Base-by-base conservation (phyloP, 2,113 vertebrate genomes). In the Elgaria multicarinata region DNA sequence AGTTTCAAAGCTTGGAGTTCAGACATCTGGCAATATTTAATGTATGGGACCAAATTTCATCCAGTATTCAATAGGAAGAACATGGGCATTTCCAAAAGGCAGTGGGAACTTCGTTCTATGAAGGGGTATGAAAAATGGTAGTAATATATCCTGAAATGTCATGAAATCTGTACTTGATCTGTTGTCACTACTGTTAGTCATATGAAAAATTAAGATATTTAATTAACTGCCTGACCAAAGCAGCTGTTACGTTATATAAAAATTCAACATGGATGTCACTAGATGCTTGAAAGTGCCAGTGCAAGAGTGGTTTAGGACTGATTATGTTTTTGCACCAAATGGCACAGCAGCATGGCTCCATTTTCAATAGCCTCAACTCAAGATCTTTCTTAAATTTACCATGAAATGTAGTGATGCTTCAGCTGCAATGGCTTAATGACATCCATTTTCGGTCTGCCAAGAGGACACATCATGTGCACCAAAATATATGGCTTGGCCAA, bases 161-260 rank as follows among this genome's bases (percentile, higher is more conserved):
- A 97, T 97, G 96, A 98, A 97, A 96, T 94, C 95, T 96, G 95
- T 93, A 89, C 96, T 93, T 93, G 96, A 91, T 97, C 95, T 95
- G 94, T 87, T 97, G 97, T 97, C 96, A 92, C 97, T 97, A 97
- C 97, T 98, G 97, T 95, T 97, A 94, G 96, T 94, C 94, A 90
- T 95, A 96, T 90, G 96, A 94, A 95, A 97, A 98, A 98, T 97
- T 96, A 97, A 97, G 97, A 97, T 96, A 96, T 97, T 97, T 98
- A 97, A 98, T 98, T 98, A 97, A 97, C 96, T 97, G 97, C 95
- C 96, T 97, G 96, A 97, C 97, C 96, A 97, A 97, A 97, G 97
- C 97, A 98, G 97, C 97, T 98, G 97, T 98, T 98, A 96, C 97
- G 97, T 97, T 97, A 93, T 97, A 97, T 95, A 97, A 97, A 97